Base-by-base conservation (phyloP, 2,888 invertebrate genomes). In the Epistrophe grossulariae region DNA sequence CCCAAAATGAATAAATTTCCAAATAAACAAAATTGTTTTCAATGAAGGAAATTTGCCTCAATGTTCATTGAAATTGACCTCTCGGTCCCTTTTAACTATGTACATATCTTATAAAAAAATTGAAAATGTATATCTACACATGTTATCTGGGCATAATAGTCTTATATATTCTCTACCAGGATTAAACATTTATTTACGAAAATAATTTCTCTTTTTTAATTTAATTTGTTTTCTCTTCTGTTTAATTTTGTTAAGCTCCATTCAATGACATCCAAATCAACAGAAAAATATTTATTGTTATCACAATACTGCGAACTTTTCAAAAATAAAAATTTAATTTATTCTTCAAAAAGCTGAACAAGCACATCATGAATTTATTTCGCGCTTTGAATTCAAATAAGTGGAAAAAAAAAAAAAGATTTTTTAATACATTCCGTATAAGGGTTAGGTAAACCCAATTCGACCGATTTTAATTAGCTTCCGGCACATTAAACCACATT, bases 401-500 rank as follows among this genome's bases (percentile, higher is more conserved):
- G 45, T 68, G 52, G 15, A 10, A 40, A 28, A 70, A 55, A 10
- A 40, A 28, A 70, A 55, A 24, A 3, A 55, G 24, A 24, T 24
- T 28, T 55, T 70, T 38, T 40, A 31, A 55, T 31, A 55, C n/a
- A 40, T 38, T 17, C 40, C 48, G 13, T 55, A 35, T 55, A 40
- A 70, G 55, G 52, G 70, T 55, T 55, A 52, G 62, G 62, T 62
- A 70, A 52, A 68, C 68, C 55, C 38, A 55, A 70, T 70, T 70
- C 55, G 28, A 55, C 55, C 55, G 55, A 70, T 40, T 70, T 55
- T 55, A 70, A 70, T 70, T 55, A 70, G 70, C 70, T 70, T 70
- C 70, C 70, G 70, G 70, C 70, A 70, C 55, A 70, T 68, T 55
- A 43, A 70, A 70, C 70, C 70, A 55, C 70, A 55, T 55, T 70